Evolutionary conservation across 92 coral and sea anemone genomes (phyloP), one percentile per base, ranked within the genome.

Genomic region (Zoanthus gigantus): DNA sequence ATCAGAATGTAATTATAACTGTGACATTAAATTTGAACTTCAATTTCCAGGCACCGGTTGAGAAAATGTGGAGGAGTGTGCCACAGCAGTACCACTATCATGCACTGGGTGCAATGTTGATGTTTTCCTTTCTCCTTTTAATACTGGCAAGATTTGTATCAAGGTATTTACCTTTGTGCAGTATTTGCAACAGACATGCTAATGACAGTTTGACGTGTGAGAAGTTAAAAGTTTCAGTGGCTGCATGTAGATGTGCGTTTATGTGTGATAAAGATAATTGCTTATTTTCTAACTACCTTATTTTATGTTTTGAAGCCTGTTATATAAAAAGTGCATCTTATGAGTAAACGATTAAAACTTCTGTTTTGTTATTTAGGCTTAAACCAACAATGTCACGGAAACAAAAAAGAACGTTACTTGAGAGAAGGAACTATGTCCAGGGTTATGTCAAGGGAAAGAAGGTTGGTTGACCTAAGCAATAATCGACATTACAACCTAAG

Each of bases 361-460:
- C 1, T 63, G 30, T 28, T 63, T 63, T 54, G 48, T 45, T 17
- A 54, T 79, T 18, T 85, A 97, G 99, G 66, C 88, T 94, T 71
- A 95, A 92, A 58, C 93, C 99, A 52, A 94, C 98, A 1, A 83
- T 97, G 71, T 93, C 98, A 71, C 92, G 99, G 71, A 97, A 97
- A 52, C 99, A 97, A 82, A 96, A 95, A 68, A 89, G 91, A 83
- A 11, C 91, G 32, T 81, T 97, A 69, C 32, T 91, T 28, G 99
- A 97, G 54, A 93, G 94, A 88, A 92, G 94, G 69, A 77, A 88
- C 42, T 97, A 87, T 84, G 99, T 97, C 18, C 96, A 93, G 85
- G 94, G 96, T 4, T 90, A 92, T 78, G 97, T 95, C n/a, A 96
- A 97, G 85, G 98, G 97, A 31, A 94, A 97, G 82, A 97, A 96